Conservation (phyloP, 2,888 invertebrate species). For the Hedya salicella region DNA sequence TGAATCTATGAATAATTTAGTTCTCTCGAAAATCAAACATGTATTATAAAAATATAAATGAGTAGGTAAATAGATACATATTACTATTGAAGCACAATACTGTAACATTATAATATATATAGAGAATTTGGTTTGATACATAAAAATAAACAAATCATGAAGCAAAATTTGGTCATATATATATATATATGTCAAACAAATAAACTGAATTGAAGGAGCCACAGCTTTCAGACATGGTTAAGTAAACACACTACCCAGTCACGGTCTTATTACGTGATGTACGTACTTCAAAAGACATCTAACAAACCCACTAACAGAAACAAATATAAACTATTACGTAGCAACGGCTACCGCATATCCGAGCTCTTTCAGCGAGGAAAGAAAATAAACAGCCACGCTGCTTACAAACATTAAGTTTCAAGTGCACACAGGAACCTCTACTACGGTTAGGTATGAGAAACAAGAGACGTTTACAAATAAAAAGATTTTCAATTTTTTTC, state of each 20-base stretch:
- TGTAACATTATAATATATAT: too few species aligned
- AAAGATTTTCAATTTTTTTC: too few species aligned
- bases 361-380: constrained; percentile 48
- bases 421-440: constrained; percentile 54
- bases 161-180: too few species aligned
- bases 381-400: constrained; percentile 63
- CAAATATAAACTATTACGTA: constrained; percentile 51
- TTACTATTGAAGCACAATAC: too few species aligned
- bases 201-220: neutral
- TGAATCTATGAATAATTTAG: too few species aligned
- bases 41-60: too few species aligned
- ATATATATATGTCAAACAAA: too few species aligned
- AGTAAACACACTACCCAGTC: constrained; percentile 17
- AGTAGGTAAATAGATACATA: too few species aligned
- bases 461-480: too few species aligned
- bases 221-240: neutral
- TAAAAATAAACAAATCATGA: too few species aligned
- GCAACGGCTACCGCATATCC: constrained; percentile 49
- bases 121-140: too few species aligned
- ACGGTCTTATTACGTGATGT: neutral
- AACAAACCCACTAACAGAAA: constrained; percentile 33
- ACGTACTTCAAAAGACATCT: constrained; percentile 17
- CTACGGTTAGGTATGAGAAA: neutral
- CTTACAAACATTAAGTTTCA: constrained; percentile 68
- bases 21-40: too few species aligned